These are phyloP conservation scores for Polypedilum vanderplanki DNA, from an alignment of 1,140 invertebrate species.

Conservation along the genomic window DNA sequence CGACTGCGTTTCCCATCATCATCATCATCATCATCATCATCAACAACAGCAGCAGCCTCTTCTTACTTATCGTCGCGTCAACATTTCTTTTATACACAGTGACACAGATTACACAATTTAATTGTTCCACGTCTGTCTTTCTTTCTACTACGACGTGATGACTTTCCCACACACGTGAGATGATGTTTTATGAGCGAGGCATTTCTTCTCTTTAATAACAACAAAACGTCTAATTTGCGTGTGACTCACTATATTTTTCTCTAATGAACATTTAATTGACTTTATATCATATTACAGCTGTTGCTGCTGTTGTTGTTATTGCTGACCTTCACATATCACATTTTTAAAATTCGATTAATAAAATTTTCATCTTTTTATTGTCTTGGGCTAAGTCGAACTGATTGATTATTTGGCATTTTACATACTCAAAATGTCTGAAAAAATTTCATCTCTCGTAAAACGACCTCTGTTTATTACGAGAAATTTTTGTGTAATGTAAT, in stretches of 20 bases:
- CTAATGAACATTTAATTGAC: slow-evolving; percentile 19
- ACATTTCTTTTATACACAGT: slow-evolving; percentile 1
- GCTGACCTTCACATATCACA: background rate
- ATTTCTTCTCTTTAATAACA: background rate
- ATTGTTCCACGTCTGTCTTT: slow-evolving; percentile 8
- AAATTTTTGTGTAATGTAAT: background rate
- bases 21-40: background rate
- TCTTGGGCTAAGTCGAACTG: background rate
- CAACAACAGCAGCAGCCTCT: background rate
- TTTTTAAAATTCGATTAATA: background rate
- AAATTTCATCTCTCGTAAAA: background rate
- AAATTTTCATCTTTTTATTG: background rate
- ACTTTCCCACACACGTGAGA: slow-evolving; percentile 2
- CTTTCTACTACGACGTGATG: background rate
- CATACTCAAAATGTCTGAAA: background rate
- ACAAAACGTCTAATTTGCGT: no score
- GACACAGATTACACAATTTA: slow-evolving; percentile 18
- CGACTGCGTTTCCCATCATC: background rate
- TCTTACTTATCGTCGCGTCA: background rate
- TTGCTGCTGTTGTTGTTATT: background rate
- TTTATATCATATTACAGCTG: background rate
- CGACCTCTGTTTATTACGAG: background rate
- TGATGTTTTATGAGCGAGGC: background rate
- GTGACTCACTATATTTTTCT: background rate
- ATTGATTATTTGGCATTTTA: slow-evolving; percentile 7